Evolutionary conservation across 2,797 vertebrate genomes (phyloP).

Genomic region (Otolemur crassicaudatus): DNA sequence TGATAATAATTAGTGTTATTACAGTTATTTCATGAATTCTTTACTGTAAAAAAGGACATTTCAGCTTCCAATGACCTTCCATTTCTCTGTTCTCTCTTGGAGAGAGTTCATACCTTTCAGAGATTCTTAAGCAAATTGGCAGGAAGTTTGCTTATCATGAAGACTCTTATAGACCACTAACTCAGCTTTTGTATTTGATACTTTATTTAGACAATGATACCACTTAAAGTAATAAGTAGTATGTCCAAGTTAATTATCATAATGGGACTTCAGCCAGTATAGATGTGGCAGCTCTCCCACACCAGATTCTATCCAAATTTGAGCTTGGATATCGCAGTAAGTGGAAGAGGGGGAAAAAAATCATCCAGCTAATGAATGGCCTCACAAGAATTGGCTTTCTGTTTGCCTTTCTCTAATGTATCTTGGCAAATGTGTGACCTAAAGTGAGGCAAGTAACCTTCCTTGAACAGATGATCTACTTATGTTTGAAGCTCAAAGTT

Average conservation of each 20-base stretch:
- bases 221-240: not conserved
- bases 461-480: not conserved
- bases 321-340: conserved; percentile 9
- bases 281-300: not conserved
- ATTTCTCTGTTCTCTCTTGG: conserved; percentile 9
- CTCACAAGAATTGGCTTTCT: not conserved
- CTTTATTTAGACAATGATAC: conserved; percentile 39
- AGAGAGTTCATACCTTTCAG: not conserved
- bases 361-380: conserved; percentile 34
- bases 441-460: not conserved
- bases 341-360: not conserved
- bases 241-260: conserved; percentile 24
- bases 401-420: conserved; percentile 7
- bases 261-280: not conserved
- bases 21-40: not conserved
- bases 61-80: not conserved
- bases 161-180: not conserved
- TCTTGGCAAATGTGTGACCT: not conserved
- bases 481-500: not conserved
- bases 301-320: conserved; percentile 1
- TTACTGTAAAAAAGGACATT: not conserved
- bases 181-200: conserved; percentile 12
- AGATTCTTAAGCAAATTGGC: not conserved
- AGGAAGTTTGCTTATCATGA: not conserved
- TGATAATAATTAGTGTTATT: not conserved